phyloP scores from a whole-genome alignment of 2,888 invertebrate genomes.

The Plagodis pulveraria region DNA sequence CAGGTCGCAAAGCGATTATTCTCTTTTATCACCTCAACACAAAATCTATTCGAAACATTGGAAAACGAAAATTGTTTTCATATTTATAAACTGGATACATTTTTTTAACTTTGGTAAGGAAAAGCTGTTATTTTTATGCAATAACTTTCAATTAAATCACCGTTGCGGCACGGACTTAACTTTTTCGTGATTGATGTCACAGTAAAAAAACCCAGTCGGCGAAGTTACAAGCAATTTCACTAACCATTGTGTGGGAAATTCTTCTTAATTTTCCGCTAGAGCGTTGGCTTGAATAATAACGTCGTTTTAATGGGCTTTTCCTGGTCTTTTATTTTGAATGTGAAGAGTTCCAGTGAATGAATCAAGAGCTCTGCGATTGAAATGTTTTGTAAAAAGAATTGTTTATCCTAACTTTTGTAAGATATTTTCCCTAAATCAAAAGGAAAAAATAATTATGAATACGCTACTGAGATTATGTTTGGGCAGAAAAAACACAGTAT shows the following conservation, averaged over 20 bases:
- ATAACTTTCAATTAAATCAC: constrained; percentile 55
- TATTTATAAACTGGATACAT: constrained; percentile 36
- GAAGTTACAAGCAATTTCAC: constrained; percentile 59
- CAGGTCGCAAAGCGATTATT: no score
- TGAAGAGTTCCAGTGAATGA: constrained; percentile 48
- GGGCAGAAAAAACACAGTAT: no score
- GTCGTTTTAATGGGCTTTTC: constrained; percentile 63
- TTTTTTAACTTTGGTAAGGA: constrained; percentile 32
- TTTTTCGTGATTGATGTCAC: constrained; percentile 55
- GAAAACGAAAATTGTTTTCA: constrained; percentile 11
- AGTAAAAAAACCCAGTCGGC: constrained; percentile 47
- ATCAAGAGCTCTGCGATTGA: constrained; percentile 42
- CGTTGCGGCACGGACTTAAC: constrained; percentile 42
- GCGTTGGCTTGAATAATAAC: constrained; percentile 66
- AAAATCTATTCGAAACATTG: no score
- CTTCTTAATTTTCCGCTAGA: constrained; percentile 75
- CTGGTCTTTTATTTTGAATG: constrained; percentile 61
- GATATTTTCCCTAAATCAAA: background rate
- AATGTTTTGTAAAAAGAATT: constrained; percentile 32
- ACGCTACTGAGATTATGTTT: no score
- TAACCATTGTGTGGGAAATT: constrained; percentile 63
- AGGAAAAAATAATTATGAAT: no score
- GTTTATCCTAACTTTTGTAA: constrained; percentile 1
- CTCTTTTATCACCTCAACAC: no score
- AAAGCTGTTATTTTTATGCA: constrained; percentile 41